Evolutionary conservation across 2,113 vertebrate genomes (phyloP).

Genomic region (Pithys albifrons): DNA sequence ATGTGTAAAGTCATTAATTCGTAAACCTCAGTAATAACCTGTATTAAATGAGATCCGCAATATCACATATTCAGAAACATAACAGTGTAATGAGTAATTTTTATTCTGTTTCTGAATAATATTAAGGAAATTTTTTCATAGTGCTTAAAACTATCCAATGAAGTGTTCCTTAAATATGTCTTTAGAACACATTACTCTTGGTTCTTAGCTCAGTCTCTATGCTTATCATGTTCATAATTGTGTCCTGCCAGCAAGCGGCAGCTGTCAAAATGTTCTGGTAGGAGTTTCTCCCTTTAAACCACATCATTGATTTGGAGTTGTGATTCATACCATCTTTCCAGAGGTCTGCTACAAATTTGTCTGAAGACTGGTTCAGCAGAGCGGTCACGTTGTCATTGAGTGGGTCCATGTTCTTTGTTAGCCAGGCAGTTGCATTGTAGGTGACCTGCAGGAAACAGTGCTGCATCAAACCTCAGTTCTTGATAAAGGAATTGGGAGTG

Average conservation of each 20-base stretch:
- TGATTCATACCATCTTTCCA: slow-evolving; percentile 90
- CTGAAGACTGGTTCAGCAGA: slow-evolving; percentile 90
- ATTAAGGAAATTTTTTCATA: not conserved
- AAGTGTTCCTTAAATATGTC: not conserved
- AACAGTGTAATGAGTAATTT: not conserved
- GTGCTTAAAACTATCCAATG: not conserved
- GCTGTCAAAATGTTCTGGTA: not conserved
- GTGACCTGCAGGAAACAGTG: slow-evolving; percentile 80
- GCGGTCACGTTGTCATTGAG: slow-evolving; percentile 92
- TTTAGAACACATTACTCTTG: not conserved
- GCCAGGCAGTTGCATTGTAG: slow-evolving; percentile 89
- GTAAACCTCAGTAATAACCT: not conserved
- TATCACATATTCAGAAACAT: not conserved
- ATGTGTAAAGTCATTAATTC: not conserved
- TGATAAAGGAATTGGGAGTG: not conserved
- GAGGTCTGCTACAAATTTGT: slow-evolving; percentile 89
- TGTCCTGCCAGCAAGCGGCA: not conserved
- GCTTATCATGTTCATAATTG: not conserved
- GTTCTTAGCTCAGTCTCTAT: not conserved
- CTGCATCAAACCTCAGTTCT: not conserved
- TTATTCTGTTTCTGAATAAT: not conserved
- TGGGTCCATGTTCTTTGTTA: slow-evolving; percentile 98
- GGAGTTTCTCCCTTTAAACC: not conserved
- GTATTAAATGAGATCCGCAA: not conserved
- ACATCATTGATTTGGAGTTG: not conserved